Evolutionary conservation across 2,888 invertebrate genomes (phyloP).

Genomic region (Rhingia campestris): DNA sequence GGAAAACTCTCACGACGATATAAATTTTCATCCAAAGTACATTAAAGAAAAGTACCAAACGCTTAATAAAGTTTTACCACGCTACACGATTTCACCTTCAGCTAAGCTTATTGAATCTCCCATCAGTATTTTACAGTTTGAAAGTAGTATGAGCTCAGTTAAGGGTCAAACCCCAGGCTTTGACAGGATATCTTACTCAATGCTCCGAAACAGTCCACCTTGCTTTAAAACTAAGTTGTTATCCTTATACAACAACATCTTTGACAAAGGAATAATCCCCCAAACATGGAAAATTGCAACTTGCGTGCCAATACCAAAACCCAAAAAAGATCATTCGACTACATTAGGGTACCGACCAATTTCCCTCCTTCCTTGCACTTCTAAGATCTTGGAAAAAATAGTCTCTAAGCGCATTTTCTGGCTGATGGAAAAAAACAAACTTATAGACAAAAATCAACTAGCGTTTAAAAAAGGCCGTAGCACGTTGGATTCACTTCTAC

Average conservation of each 20-base stretch:
- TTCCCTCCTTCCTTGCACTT: slow-evolving; percentile 4
- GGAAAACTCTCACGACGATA: not conserved
- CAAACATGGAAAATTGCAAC: slow-evolving; percentile 19
- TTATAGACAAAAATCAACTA: slow-evolving; percentile 26
- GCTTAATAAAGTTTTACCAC: not conserved
- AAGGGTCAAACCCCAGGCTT: slow-evolving; percentile 13
- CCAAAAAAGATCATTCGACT: not conserved
- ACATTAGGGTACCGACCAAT: not conserved
- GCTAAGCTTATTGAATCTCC: not conserved
- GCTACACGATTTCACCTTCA: not conserved
- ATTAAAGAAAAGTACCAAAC: not conserved
- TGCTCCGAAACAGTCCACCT: not conserved
- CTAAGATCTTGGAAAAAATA: not conserved
- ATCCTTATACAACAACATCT: not conserved
- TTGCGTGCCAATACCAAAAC: slow-evolving; percentile 5
- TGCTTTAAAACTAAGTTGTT: not conserved
- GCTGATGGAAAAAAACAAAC: slow-evolving; percentile 23
- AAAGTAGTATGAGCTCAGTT: not conserved
- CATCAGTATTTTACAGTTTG: not conserved
- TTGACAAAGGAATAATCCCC: not conserved
- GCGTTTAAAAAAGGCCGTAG: slow-evolving; percentile 32
- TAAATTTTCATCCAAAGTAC: slow-evolving; percentile 1
- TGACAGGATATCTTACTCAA: slow-evolving; percentile 13
- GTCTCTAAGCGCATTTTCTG: slow-evolving; percentile 76
- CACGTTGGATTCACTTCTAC: slow-evolving; percentile 22